These are phyloP conservation scores for Daphoenositta chrysoptera DNA, from an alignment of 2,113 vertebrate genomes.

Conservation along the genomic window DNA sequence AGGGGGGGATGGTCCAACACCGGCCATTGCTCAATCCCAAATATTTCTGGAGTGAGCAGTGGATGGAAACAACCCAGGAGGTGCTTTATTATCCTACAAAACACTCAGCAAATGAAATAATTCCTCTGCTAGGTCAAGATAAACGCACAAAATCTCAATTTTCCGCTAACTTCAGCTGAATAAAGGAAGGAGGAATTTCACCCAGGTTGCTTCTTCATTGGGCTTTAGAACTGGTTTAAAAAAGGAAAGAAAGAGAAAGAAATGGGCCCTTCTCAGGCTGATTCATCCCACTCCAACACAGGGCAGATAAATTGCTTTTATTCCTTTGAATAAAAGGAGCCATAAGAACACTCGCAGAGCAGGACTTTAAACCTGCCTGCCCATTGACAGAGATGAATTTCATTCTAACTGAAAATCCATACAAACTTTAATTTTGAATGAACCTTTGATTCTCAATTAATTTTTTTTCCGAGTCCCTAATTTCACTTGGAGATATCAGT, in stretches of 20 bases:
- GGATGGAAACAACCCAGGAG: not conserved
- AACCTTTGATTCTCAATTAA: not conserved
- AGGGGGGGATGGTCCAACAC: not conserved
- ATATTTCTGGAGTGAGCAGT: not conserved
- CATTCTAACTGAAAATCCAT: not conserved
- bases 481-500: rapidly evolving
- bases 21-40: not conserved
- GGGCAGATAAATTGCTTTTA: slow-evolving; percentile 26
- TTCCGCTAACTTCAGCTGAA: not conserved
- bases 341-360: not conserved
- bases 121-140: not conserved
- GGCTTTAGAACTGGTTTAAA: not conserved
- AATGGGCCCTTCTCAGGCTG: not conserved
- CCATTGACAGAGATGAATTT: not conserved
- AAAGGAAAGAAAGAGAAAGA: not conserved
- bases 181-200: not conserved
- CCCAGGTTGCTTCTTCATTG: not conserved
- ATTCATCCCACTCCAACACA: not conserved
- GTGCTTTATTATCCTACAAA: not conserved
- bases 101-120: not conserved
- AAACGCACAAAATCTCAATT: not conserved
- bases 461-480: not conserved
- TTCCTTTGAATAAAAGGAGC: not conserved
- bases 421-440: not conserved
- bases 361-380: not conserved